Evolutionary conservation across 2,888 invertebrate genomes (phyloP).

Genomic region (Andrena marginata): DNA sequence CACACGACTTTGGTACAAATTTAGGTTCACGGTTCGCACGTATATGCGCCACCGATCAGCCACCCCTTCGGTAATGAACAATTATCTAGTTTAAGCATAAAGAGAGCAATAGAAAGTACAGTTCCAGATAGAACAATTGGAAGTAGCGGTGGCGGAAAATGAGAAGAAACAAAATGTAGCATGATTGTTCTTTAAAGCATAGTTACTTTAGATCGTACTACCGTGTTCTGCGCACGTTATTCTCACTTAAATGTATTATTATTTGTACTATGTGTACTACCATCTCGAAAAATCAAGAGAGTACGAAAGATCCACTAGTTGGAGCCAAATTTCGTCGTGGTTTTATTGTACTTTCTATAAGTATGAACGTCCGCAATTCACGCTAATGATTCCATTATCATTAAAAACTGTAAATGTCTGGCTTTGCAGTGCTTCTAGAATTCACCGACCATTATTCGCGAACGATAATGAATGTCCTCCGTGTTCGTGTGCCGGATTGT

Average conservation of each 20-base stretch:
- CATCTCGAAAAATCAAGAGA: conserved; percentile 36
- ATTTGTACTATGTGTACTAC: conserved; percentile 45
- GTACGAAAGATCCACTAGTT: conserved; percentile 27
- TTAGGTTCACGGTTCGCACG: conserved; percentile 48
- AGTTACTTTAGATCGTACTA: neutral
- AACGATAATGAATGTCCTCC: conserved; percentile 17
- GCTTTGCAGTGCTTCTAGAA: conserved; percentile 5
- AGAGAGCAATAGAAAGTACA: conserved; percentile 51
- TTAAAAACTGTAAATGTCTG: conserved; percentile 7
- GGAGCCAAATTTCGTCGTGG: conserved; percentile 18
- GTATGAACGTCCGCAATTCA: conserved; percentile 20
- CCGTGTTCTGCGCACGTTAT: conserved; percentile 16
- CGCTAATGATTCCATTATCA: conserved; percentile 5
- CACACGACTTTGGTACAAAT: conserved; percentile 66
- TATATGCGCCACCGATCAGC: conserved; percentile 31
- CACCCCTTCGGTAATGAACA: conserved; percentile 17
- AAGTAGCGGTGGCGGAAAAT: conserved; percentile 18
- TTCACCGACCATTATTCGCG: neutral
- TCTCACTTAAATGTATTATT: conserved; percentile 20
- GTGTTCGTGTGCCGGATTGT: neutral
- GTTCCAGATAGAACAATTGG: conserved; percentile 23
- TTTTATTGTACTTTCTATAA: conserved; percentile 39
- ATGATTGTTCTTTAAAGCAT: conserved; percentile 16
- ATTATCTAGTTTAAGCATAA: conserved; percentile 42
- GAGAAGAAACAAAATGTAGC: neutral